Base-by-base conservation (phyloP, 2,888 invertebrate species). In the Selenia dentaria region DNA sequence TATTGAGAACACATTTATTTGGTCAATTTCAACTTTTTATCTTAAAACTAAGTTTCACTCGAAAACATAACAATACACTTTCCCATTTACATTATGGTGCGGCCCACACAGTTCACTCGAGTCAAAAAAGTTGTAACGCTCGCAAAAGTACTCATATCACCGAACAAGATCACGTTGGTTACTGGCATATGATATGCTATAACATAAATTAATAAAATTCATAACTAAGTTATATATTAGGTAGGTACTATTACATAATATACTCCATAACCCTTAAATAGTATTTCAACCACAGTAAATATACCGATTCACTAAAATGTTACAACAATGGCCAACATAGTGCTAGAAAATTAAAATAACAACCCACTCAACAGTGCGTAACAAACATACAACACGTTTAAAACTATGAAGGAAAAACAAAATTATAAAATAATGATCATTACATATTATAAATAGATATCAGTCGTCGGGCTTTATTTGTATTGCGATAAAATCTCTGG, bases 1-100 rank as follows among this genome's bases (percentile, higher is more conserved):
- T 81, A 80, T 81, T 87, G 67, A 83, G 89, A 90, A 90, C 90
- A 90, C 90, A 86, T 90, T 88, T 90, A 89, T 88, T 90, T 89
- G 89, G 90, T 90, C 90, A 88, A 80, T 81, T 76, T 82, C 73
- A 81, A 75, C 84, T 83, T 77, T 82, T 70, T 72, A 77, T 18
- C 70, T 81, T 74, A 77, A 81, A 86, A 83, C 78, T 79, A 83
- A 78, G 71, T 74, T 81, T 79, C 84, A 87, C 86, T 81, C 85
- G 59, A 85, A 83, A 85, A 85, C 75, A 36, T 13, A 11, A 16
- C 4, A 74, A 73, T 74, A 76, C 68, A 69, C 57, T 68, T 67
- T 64, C 67, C 74, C 70, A 63, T 64, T 70, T 73, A 76, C 68
- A 71, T 67, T 66, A 60, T 63, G 59, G 65, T 61, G 66, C 67